Conservation (phyloP, 2,797 vertebrate genomes). For the Falco peregrinus region DNA sequence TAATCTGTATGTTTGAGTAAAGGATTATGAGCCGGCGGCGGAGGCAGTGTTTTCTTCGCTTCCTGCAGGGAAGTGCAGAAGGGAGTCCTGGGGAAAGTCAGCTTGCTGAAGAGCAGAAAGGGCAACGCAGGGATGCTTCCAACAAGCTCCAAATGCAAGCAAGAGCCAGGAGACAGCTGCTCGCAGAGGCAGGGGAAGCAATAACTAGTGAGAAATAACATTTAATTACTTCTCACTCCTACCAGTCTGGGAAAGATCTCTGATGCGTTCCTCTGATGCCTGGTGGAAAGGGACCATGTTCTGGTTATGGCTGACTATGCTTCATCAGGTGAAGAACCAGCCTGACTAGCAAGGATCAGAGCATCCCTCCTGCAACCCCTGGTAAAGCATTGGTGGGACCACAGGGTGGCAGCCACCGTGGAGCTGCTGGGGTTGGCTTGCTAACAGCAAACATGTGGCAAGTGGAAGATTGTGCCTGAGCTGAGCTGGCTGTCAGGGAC, state of each 20-base stretch:
- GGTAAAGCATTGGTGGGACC: background rate
- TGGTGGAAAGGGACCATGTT: background rate
- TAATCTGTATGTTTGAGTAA: constrained; percentile 25
- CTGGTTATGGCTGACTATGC: background rate
- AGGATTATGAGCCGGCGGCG: background rate
- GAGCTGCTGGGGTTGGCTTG: background rate
- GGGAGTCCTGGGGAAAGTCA: constrained; percentile 5
- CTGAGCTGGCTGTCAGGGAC: background rate
- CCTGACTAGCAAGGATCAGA: background rate
- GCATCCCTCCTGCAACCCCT: background rate
- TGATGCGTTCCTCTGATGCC: background rate
- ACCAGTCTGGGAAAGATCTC: background rate
- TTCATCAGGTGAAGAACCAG: background rate
- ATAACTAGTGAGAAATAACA: background rate
- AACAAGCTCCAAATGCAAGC: background rate
- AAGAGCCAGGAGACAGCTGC: background rate
- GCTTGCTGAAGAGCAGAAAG: background rate
- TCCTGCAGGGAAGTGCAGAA: background rate
- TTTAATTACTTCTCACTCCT: constrained; percentile 10
- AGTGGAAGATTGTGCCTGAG: background rate
- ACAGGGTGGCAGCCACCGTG: background rate
- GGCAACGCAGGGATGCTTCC: background rate
- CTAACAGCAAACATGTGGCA: background rate
- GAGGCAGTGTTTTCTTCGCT: background rate
- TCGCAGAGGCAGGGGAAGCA: background rate